A percentile compares a stretch with the other conserved stretches of the same genome.
phyloP scores from a whole-genome alignment of 1,140 invertebrate genomes.

The Drosophila prosaltans region DNA sequence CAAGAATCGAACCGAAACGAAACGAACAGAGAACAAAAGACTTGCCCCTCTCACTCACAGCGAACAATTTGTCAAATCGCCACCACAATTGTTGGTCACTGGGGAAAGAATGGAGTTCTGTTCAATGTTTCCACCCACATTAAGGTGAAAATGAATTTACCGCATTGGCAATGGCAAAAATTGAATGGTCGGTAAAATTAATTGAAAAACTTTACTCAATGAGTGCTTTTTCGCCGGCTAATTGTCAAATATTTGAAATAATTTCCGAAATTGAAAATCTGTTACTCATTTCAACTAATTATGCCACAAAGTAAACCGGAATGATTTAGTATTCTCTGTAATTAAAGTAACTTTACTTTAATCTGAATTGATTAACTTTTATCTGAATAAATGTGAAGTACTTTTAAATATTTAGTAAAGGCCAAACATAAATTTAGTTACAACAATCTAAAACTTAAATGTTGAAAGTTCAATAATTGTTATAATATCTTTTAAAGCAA shows the following conservation, averaged over 20 bases:
- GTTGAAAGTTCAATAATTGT: too few relatives aligned
- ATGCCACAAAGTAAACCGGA: not conserved
- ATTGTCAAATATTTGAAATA: constrained; percentile 78
- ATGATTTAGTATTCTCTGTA: not conserved
- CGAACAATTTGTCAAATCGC: constrained; percentile 78
- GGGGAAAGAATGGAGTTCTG: constrained; percentile 43
- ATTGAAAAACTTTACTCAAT: constrained; percentile 75
- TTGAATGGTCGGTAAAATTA: constrained; percentile 57
- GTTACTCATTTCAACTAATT: constrained; percentile 36
- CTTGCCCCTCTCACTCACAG: constrained; percentile 47
- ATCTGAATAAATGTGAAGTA: too few relatives aligned
- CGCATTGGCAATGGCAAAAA: constrained; percentile 27
- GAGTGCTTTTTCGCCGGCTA: constrained; percentile 42
- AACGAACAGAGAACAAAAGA: constrained; percentile 64
- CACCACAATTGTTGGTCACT: constrained; percentile 69
- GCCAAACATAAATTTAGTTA: too few relatives aligned
- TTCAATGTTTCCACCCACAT: constrained; percentile 28
- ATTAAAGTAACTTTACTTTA: not conserved
- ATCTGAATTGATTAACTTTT: not conserved
- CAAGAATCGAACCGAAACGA: not conserved
- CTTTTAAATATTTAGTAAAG: too few relatives aligned
- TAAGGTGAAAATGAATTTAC: constrained; percentile 42
- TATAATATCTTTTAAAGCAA: too few relatives aligned
- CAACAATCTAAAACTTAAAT: too few relatives aligned
- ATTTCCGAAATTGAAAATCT: constrained; percentile 61